Evolutionary conservation across 2,113 vertebrate genomes (phyloP).

Genomic region (Burhinus oedicnemus): DNA sequence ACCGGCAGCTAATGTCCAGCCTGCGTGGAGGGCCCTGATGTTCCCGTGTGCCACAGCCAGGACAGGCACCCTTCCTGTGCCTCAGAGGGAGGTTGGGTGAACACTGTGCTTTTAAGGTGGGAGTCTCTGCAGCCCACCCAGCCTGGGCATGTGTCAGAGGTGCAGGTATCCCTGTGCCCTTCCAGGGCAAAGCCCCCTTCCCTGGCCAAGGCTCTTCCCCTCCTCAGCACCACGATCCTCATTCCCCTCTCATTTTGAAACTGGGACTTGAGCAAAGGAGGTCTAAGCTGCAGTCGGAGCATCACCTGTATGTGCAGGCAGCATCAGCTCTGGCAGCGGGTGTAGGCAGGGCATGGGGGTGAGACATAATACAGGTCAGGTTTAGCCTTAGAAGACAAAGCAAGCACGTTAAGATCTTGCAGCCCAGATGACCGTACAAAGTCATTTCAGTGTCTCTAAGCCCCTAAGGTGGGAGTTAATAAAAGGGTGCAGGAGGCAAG

Average conservation of each 20-base stretch:
- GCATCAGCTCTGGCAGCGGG: background rate
- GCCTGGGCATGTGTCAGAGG: rapidly evolving
- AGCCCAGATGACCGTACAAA: background rate
- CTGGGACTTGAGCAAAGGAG: background rate
- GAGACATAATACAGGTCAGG: rapidly evolving
- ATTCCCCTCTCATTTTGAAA: background rate
- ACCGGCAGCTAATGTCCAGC: rapidly evolving
- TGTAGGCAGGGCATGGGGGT: background rate
- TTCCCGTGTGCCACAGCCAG: background rate
- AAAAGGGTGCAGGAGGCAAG: background rate
- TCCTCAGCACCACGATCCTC: background rate
- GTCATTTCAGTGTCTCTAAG: background rate
- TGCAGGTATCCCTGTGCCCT: background rate
- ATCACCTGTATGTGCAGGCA: rapidly evolving
- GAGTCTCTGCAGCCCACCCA: background rate
- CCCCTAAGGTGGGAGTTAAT: background rate
- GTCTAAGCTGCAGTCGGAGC: rapidly evolving
- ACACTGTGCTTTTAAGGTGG: background rate
- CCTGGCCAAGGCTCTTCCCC: background rate
- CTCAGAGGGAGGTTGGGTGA: rapidly evolving
- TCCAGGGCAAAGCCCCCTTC: rapidly evolving
- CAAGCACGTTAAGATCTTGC: rapidly evolving
- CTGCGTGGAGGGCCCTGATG: rapidly evolving
- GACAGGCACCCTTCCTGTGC: background rate
- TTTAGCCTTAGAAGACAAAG: background rate